Conservation (phyloP, 2,797 vertebrate genomes). For the Catamblyrhynchus diadema region DNA sequence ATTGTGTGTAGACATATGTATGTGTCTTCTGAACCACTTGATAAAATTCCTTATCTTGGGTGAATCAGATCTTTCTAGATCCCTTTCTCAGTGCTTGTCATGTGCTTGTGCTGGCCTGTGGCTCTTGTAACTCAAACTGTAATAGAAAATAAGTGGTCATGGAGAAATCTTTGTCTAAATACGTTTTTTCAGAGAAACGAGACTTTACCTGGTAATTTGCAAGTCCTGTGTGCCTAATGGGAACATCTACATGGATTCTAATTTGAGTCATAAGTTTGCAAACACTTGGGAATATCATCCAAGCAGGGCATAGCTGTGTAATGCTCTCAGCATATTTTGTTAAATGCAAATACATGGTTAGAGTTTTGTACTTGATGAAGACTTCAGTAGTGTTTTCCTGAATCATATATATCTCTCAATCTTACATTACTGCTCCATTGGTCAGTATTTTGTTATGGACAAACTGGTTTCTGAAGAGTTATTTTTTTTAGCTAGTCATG, state of each 20-base stretch:
- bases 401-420: accelerated
- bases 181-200: not conserved
- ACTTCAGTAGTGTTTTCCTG: not conserved
- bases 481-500: accelerated
- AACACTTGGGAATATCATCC: not conserved
- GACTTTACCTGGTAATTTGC: not conserved
- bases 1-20: not conserved
- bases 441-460: not conserved
- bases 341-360: not conserved
- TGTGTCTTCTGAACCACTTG: not conserved
- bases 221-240: not conserved
- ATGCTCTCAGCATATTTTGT: not conserved
- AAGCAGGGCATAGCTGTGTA: not conserved
- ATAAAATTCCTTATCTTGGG: not conserved
- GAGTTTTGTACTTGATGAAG: not conserved
- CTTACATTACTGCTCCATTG: not conserved
- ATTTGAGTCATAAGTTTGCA: not conserved
- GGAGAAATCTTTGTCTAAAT: not conserved
- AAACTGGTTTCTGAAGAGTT: not conserved
- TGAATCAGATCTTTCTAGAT: not conserved
- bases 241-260: not conserved
- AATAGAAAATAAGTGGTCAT: not conserved
- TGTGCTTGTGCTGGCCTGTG: not conserved
- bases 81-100: not conserved
- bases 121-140: not conserved